A percentile compares a stretch with the other conserved stretches of the same genome.
Conservation (phyloP, 2,888 invertebrate genomes). For the Chymomyza procnemis region DNA sequence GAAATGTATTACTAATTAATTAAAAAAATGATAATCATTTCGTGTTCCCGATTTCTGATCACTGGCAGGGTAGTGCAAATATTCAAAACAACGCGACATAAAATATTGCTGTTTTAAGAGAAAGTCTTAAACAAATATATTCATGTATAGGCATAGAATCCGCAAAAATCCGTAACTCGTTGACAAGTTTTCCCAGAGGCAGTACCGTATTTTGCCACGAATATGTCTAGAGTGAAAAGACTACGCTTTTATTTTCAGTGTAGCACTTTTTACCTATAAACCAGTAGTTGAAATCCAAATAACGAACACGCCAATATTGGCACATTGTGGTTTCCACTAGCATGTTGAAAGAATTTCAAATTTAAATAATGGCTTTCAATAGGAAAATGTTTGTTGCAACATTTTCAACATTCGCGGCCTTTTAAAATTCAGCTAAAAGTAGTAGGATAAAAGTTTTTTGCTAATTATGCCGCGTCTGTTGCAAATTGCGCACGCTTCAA, state of each 20-base stretch:
- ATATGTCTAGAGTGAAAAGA: too few relatives aligned
- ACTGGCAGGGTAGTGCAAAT: too few relatives aligned
- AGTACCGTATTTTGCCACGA: too few relatives aligned
- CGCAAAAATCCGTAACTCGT: too few relatives aligned
- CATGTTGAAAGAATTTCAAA: slow-evolving; percentile 61
- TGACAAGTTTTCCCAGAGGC: too few relatives aligned
- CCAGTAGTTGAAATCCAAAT: neutral
- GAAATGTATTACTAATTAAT: too few relatives aligned
- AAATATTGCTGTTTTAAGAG: too few relatives aligned
- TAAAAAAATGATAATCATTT: too few relatives aligned
- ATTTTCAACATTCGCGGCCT: neutral
- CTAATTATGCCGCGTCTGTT: slow-evolving; percentile 37
- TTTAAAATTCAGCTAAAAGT: slow-evolving; percentile 19
- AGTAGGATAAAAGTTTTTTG: slow-evolving; percentile 6
- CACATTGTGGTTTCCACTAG: slow-evolving; percentile 60
- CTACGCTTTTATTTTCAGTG: neutral
- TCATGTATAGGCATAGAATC: too few relatives aligned
- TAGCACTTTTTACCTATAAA: neutral
- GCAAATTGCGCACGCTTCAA: slow-evolving; percentile 1
- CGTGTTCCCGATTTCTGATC: too few relatives aligned
- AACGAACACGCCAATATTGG: slow-evolving; percentile 49
- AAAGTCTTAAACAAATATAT: too few relatives aligned
- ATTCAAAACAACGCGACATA: too few relatives aligned
- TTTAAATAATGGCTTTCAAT: slow-evolving; percentile 48
- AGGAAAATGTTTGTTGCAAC: neutral